A percentile compares a stretch with the other conserved stretches of the same genome.
phyloP scores from a whole-genome alignment of 2,113 vertebrate species.

The Colaptes auratus region DNA sequence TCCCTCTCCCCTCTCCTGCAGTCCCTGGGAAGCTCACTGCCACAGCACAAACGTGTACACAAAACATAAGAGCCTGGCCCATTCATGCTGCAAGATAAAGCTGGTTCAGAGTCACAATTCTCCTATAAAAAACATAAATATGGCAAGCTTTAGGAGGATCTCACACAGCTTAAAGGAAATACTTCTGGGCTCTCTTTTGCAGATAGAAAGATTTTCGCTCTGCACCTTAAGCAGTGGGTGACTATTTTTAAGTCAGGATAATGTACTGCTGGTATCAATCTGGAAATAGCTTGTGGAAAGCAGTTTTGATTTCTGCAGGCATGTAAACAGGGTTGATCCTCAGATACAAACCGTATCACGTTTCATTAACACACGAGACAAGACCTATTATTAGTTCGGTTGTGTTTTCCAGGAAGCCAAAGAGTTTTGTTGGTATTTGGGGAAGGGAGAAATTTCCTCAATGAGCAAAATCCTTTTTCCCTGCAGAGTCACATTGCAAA shows the following conservation, averaged over 20 bases:
- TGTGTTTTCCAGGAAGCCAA: conserved; percentile 16
- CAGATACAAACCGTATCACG: background rate
- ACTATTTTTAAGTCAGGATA: background rate
- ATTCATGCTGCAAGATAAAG: background rate
- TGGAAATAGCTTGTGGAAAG: conserved; percentile 8
- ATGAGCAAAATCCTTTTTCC: conserved; percentile 6
- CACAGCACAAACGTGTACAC: accelerated
- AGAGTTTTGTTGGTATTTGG: conserved; percentile 8
- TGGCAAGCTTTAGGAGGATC: background rate
- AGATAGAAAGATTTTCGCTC: background rate
- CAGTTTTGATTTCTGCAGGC: background rate
- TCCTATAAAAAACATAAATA: background rate
- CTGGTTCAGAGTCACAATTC: background rate
- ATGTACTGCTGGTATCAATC: background rate
- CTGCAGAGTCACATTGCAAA: background rate
- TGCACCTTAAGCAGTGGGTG: background rate
- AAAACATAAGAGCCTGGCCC: background rate
- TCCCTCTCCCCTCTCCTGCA: background rate
- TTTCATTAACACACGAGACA: background rate
- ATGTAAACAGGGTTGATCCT: background rate
- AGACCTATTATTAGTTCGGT: background rate
- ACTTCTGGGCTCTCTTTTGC: background rate
- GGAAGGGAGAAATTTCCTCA: conserved; percentile 11
- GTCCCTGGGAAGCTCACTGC: background rate
- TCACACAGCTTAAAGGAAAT: background rate